phyloP scores from a whole-genome alignment of 2,888 invertebrate genomes.

The Galeruca laticollis region DNA sequence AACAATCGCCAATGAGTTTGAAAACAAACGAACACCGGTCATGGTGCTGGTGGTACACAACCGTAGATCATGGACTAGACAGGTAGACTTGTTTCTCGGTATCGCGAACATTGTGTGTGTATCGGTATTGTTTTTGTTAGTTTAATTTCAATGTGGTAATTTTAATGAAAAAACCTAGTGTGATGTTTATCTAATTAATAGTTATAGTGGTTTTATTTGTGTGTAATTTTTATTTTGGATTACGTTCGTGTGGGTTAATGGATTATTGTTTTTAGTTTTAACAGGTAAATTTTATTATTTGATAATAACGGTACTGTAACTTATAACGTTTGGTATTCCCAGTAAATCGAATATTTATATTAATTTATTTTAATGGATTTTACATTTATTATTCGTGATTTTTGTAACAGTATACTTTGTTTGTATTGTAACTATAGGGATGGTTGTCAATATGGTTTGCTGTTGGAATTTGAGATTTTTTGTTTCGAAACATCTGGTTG shows the following conservation, averaged over 20 bases:
- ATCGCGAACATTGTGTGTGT: slow-evolving; percentile 7
- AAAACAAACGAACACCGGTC: slow-evolving; percentile 45
- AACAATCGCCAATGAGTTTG: slow-evolving; percentile 46
- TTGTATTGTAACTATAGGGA: slow-evolving; percentile 4
- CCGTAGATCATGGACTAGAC: slow-evolving; percentile 21
- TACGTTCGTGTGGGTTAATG: not conserved
- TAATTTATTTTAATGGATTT: not conserved
- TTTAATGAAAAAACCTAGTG: not conserved
- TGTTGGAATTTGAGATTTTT: not conserved
- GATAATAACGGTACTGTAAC: not conserved
- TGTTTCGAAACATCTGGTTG: too few species aligned
- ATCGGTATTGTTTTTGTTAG: slow-evolving; percentile 6
- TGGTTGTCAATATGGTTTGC: not conserved
- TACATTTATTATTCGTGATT: not conserved
- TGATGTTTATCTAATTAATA: not conserved
- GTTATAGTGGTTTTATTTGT: slow-evolving; percentile 9
- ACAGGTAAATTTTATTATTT: not conserved
- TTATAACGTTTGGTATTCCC: not conserved
- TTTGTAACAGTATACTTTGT: not conserved
- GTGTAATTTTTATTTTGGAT: slow-evolving; percentile 3
- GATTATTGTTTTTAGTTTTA: slow-evolving; percentile 1
- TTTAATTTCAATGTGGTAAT: not conserved
- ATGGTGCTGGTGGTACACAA: slow-evolving; percentile 15
- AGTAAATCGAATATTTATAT: not conserved
- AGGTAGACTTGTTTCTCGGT: slow-evolving; percentile 15